phyloP scores from a whole-genome alignment of 2,888 invertebrate species.

The Agonum fuliginosum region DNA sequence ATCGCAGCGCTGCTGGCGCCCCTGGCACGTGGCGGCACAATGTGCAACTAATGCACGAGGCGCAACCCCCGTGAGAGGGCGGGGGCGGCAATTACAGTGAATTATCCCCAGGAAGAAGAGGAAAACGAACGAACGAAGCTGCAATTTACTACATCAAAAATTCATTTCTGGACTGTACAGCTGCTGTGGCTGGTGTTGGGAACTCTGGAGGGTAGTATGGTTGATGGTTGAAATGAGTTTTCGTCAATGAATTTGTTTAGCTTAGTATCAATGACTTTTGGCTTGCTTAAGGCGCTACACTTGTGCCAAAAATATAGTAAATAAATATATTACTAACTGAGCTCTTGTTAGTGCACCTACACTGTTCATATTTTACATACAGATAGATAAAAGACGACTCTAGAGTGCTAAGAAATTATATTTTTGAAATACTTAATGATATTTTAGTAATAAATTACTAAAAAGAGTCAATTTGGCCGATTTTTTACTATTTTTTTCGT shows the following conservation, averaged over 20 bases:
- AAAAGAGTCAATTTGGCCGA: no score
- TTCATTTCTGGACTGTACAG: conserved; percentile 24
- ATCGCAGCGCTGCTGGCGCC: neutral
- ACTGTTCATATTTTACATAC: no score
- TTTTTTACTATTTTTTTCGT: no score
- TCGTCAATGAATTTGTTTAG: neutral
- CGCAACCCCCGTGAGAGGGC: neutral
- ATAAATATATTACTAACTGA: no score
- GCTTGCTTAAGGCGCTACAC: no score
- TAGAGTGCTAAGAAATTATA: no score
- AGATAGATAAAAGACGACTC: no score
- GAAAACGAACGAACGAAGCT: neutral
- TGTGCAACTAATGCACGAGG: conserved; percentile 38
- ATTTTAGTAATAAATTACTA: no score
- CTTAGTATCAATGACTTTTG: no score
- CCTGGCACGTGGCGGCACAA: conserved; percentile 51
- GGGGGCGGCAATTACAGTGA: conserved; percentile 32
- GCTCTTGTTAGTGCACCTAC: no score
- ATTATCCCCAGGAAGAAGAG: conserved; percentile 40
- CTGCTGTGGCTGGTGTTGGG: conserved; percentile 1
- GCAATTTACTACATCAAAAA: conserved; percentile 44
- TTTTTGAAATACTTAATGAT: no score
- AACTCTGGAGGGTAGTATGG: neutral
- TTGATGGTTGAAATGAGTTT: neutral
- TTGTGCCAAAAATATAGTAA: no score